Conservation (phyloP, 2,888 invertebrate genomes). For the Cremastinae sp. region DNA sequence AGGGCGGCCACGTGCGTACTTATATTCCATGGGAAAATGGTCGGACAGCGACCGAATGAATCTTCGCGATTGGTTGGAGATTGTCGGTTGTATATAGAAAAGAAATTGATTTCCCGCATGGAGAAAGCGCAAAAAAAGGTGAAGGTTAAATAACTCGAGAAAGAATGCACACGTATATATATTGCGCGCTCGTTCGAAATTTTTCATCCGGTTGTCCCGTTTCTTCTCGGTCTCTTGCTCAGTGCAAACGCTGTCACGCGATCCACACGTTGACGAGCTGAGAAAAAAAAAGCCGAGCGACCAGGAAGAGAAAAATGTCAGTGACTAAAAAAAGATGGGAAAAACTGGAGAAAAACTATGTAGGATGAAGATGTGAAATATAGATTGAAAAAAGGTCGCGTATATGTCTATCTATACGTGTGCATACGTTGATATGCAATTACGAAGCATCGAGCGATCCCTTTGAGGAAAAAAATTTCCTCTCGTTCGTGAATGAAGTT, state of each 20-base stretch:
- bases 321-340: neutral
- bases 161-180: neutral
- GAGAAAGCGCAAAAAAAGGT: neutral
- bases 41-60: no score
- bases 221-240: constrained; percentile 1
- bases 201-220: neutral
- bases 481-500: constrained; percentile 27
- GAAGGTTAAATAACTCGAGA: neutral
- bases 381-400: constrained; percentile 30
- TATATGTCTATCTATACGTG: no score
- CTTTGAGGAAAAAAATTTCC: constrained; percentile 30
- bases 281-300: constrained; percentile 18
- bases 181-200: neutral
- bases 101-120: neutral
- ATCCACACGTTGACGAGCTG: constrained; percentile 2
- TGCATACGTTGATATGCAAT: constrained; percentile 24
- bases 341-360: neutral
- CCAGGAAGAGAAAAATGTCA: constrained; percentile 31
- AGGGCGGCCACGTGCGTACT: no score
- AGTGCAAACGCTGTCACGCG: constrained; percentile 1
- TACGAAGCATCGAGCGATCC: constrained; percentile 27
- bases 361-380: constrained; percentile 7
- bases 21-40: no score
- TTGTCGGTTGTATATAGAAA: neutral
- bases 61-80: constrained; percentile 3